Evolutionary conservation across 1,140 invertebrate genomes (phyloP).

Genomic region (Pinna nobilis): DNA sequence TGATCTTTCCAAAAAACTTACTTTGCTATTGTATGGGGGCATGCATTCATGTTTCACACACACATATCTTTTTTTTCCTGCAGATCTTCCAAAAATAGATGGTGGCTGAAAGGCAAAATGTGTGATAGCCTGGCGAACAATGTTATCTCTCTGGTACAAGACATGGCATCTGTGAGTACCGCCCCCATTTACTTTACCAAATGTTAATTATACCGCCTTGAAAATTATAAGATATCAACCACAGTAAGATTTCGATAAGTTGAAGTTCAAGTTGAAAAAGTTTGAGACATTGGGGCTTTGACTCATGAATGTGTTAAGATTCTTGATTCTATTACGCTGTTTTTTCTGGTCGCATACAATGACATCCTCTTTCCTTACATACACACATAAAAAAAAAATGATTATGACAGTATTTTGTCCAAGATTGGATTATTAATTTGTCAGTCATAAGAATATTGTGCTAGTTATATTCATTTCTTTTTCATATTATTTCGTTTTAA

Average conservation of each 20-base stretch:
- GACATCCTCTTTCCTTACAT: no score
- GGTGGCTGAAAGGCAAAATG: constrained; percentile 91
- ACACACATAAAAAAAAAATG: no score
- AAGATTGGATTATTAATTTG: neutral
- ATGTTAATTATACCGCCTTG: neutral
- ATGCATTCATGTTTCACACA: neutral
- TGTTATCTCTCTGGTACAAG: constrained; percentile 90
- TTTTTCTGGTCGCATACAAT: no score
- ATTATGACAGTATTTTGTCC: neutral
- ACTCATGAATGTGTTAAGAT: no score
- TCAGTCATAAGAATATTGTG: neutral
- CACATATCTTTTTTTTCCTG: constrained; percentile 15
- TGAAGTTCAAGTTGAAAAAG: no score
- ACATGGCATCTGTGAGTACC: constrained; percentile 89
- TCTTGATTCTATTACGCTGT: no score
- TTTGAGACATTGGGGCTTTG: no score
- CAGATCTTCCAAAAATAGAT: constrained; percentile 77
- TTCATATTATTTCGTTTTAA: constrained; percentile 70
- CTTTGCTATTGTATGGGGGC: no score
- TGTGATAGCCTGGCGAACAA: constrained; percentile 89
- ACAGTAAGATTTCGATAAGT: no score
- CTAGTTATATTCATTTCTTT: neutral
- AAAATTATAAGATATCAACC: no score
- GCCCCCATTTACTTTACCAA: neutral
- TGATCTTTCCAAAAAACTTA: no score